A percentile compares a stretch with the other conserved stretches of the same genome.
Evolutionary conservation across 2,888 invertebrate genomes (phyloP).

Genomic region (Platycheirus rosarum): DNA sequence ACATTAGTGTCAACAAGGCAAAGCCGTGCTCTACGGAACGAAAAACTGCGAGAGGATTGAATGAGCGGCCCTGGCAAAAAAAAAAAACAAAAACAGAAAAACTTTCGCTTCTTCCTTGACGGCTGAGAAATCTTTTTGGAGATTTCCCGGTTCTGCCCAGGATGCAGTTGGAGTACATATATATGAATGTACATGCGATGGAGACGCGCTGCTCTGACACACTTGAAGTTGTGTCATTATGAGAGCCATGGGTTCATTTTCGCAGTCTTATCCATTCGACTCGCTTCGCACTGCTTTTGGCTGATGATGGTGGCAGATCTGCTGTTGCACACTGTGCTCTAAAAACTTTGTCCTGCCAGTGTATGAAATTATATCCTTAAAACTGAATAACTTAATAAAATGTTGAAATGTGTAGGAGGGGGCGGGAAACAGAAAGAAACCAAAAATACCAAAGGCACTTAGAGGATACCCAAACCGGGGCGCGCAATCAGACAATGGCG

Average conservation of each 20-base stretch:
- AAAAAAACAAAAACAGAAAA: conserved; percentile 21
- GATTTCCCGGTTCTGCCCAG: conserved; percentile 41
- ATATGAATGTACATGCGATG: conserved; percentile 3
- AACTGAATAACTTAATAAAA: conserved; percentile 69
- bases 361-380: conserved; percentile 70
- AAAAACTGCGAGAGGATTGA: conserved; percentile 9
- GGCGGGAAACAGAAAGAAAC: not conserved
- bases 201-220: conserved; percentile 42
- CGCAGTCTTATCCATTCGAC: conserved; percentile 33
- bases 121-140: conserved; percentile 59
- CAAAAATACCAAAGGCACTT: conserved; percentile 21
- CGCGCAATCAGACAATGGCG: conserved; percentile 64
- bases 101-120: conserved; percentile 46
- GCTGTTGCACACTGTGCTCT: conserved; percentile 67
- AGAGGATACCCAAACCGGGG: conserved; percentile 14
- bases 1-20: conserved; percentile 75
- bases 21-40: conserved; percentile 54
- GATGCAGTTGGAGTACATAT: conserved; percentile 36
- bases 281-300: conserved; percentile 27
- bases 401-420: not conserved
- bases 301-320: conserved; percentile 55
- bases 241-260: conserved; percentile 72
- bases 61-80: conserved; percentile 11
- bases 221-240: conserved; percentile 70
- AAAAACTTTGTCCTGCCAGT: conserved; percentile 63